A percentile compares a stretch with the other conserved stretches of the same genome.
Conservation (phyloP, 2,888 invertebrate species). For the Steromphala cineraria region DNA sequence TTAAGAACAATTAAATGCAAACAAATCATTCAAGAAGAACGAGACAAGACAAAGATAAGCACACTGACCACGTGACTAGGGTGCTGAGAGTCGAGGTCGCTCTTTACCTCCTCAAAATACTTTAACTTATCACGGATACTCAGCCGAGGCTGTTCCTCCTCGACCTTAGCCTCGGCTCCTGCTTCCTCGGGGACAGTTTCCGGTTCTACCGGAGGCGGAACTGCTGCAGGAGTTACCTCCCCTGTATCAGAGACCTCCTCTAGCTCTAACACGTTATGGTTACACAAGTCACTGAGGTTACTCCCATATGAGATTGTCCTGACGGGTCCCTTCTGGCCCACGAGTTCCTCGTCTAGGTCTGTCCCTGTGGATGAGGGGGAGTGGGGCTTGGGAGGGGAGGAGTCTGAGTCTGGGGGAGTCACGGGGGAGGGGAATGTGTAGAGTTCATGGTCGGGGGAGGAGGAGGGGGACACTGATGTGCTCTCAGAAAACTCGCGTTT, state of each 20-base stretch:
- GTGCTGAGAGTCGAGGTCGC: background rate
- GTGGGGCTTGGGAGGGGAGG: conserved; percentile 71
- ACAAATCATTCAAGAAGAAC: background rate
- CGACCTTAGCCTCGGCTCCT: background rate
- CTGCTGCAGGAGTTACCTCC: background rate
- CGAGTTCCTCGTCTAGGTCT: conserved; percentile 52
- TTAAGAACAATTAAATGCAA: too few species aligned
- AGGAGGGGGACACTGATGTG: conserved; percentile 65
- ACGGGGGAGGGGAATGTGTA: conserved; percentile 71
- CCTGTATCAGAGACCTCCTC: background rate
- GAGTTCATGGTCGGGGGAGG: conserved; percentile 64
- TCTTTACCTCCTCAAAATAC: conserved; percentile 18
- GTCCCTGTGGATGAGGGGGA: conserved; percentile 69
- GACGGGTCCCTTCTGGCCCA: background rate
- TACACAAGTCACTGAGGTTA: background rate
- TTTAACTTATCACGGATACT: conserved; percentile 19
- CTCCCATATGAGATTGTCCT: conserved; percentile 13
- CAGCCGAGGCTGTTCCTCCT: background rate
- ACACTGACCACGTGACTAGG: conserved; percentile 10
- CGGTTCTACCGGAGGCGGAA: background rate
- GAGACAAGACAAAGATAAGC: background rate
- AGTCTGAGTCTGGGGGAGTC: conserved; percentile 69
- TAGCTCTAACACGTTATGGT: background rate
- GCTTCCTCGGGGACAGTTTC: background rate
- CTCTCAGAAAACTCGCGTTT: conserved; percentile 68